These are phyloP conservation scores for Nemotelus nigrinus DNA, from an alignment of 2,888 invertebrate species.

Conservation along the genomic window DNA sequence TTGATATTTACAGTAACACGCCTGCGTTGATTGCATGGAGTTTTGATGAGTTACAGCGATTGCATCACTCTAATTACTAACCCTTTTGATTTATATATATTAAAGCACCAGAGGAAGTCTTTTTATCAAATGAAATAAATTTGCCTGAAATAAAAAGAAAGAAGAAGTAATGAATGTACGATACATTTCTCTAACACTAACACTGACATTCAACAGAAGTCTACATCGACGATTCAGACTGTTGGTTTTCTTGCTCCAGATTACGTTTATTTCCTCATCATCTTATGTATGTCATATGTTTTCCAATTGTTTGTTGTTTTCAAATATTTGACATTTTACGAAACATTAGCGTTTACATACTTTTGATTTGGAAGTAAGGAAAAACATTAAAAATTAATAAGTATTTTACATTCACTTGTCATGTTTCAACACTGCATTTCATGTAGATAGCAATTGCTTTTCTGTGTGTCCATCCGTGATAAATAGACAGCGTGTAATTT, in stretches of 20 bases:
- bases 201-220: neutral
- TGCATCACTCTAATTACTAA: neutral
- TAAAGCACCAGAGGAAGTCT: conserved; percentile 14
- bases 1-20: neutral
- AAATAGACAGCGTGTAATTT: neutral
- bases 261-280: neutral
- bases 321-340: too few species aligned
- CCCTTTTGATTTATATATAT: neutral
- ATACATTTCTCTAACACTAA: conserved; percentile 12
- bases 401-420: too few species aligned
- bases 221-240: conserved; percentile 19
- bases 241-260: conserved; percentile 41
- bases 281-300: too few species aligned
- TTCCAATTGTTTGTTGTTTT: too few species aligned
- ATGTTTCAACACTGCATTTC: neutral
- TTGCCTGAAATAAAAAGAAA: neutral
- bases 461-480: conserved; percentile 9
- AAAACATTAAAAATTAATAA: too few species aligned
- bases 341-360: too few species aligned
- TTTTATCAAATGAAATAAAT: neutral
- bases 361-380: too few species aligned
- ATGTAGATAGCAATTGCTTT: conserved; percentile 37
- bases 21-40: conserved; percentile 18
- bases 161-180: neutral
- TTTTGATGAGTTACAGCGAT: conserved; percentile 1